Percentiles rank a stretch among this genome's conserved stretches.
Conservation (phyloP, 2,888 invertebrate species). For the Linhomoeus sp. region DNA sequence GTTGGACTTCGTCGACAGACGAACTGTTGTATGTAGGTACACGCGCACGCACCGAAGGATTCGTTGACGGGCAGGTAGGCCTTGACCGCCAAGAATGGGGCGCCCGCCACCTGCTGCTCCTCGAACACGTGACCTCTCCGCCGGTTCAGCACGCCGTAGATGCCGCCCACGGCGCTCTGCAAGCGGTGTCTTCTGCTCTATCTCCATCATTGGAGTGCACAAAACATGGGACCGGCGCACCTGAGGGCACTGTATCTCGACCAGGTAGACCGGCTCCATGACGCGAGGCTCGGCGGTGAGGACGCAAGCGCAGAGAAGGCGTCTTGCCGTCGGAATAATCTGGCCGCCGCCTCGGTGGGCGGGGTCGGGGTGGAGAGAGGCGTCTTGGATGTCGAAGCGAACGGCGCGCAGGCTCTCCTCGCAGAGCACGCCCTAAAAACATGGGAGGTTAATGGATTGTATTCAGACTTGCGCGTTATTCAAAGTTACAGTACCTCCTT, state of each 20-base stretch:
- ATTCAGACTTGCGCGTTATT: not conserved
- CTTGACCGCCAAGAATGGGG: conserved; percentile 6
- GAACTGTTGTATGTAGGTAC: conserved; percentile 3
- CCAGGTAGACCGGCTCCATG: conserved; percentile 11
- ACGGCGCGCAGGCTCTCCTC: conserved; percentile 9
- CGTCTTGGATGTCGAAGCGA: conserved; percentile 9
- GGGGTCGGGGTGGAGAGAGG: conserved; percentile 9
- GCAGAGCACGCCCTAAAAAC: conserved; percentile 7
- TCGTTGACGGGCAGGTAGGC: conserved; percentile 10
- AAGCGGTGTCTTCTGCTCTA: no score
- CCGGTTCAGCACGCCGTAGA: conserved; percentile 86
- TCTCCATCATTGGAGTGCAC: no score
- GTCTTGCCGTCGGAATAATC: conserved; percentile 9
- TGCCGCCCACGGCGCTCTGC: conserved; percentile 75
- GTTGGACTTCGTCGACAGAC: conserved; percentile 6
- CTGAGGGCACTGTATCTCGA: conserved; percentile 7
- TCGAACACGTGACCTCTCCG: conserved; percentile 95
- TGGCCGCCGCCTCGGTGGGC: conserved; percentile 8
- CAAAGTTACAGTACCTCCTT: conserved; percentile 4
- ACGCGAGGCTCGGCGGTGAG: conserved; percentile 8
- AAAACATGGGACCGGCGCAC: no score
- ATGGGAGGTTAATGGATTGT: not conserved
- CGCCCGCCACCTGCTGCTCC: conserved; percentile 60
- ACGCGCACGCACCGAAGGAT: conserved; percentile 7
- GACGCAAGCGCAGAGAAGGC: conserved; percentile 7